These are phyloP conservation scores for Polyploca ridens DNA, from an alignment of 2,888 invertebrate species.

Conservation along the genomic window DNA sequence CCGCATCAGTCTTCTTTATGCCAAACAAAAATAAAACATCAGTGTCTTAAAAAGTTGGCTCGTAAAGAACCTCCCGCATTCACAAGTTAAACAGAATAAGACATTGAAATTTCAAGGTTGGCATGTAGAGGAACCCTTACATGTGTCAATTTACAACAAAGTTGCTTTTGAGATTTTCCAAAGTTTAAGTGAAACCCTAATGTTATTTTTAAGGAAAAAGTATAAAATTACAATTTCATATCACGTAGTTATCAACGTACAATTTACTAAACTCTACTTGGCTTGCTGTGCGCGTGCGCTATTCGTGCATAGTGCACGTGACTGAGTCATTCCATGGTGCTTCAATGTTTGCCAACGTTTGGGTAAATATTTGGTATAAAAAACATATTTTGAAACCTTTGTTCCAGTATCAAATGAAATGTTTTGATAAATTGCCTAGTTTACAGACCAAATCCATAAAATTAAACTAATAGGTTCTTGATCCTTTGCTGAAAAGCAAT, in stretches of 20 bases:
- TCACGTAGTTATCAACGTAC: constrained; percentile 62
- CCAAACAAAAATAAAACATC: neutral
- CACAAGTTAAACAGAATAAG: neutral
- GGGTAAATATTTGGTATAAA: neutral
- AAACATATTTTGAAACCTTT: neutral
- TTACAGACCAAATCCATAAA: too few relatives aligned
- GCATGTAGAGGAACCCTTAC: neutral
- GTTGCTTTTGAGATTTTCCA: neutral
- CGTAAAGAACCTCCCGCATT: neutral
- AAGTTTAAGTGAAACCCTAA: neutral
- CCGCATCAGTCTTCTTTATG: neutral
- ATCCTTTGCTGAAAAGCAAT: too few relatives aligned
- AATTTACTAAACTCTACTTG: constrained; percentile 65
- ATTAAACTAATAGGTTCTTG: too few relatives aligned
- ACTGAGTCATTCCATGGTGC: constrained; percentile 43
- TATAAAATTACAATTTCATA: constrained; percentile 41
- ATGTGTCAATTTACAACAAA: neutral
- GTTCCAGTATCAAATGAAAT: neutral
- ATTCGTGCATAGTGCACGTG: constrained; percentile 69
- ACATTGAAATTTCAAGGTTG: neutral
- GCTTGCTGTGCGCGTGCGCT: constrained; percentile 72
- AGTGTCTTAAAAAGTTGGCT: constrained; percentile 1
- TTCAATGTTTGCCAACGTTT: too few relatives aligned
- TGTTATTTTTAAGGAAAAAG: neutral
- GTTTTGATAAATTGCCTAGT: too few relatives aligned